Conservation (phyloP, 2,113 vertebrate genomes). For the Aldabrachelys gigantea region DNA sequence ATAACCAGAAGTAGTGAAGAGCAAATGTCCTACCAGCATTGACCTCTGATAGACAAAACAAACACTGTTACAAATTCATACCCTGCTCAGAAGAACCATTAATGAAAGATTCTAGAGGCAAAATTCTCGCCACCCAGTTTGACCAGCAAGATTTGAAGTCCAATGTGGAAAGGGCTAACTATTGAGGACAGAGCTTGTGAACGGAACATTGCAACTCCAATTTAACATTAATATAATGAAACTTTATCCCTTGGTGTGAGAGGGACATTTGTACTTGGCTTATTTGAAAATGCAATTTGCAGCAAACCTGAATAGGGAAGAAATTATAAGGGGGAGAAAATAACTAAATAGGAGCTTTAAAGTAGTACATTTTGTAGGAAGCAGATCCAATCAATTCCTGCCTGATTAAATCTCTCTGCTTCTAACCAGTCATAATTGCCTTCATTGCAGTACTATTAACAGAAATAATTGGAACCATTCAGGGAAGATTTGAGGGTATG, state of each 20-base stretch:
- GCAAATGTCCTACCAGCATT: neutral
- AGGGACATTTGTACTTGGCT: neutral
- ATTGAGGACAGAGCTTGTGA: conserved; percentile 2
- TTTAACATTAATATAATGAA: neutral
- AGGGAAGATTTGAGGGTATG: neutral
- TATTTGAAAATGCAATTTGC: neutral
- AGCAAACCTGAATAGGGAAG: neutral
- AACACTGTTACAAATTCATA: neutral
- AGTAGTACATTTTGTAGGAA: conserved; percentile 20
- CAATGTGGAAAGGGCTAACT: neutral
- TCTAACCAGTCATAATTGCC: neutral
- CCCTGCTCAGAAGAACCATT: neutral
- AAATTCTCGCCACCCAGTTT: neutral
- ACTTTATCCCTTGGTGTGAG: neutral
- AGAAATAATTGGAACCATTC: neutral
- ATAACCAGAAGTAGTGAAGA: neutral
- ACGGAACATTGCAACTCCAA: neutral
- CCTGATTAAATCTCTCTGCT: conserved; percentile 25
- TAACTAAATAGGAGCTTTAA: neutral
- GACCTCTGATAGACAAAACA: conserved; percentile 1
- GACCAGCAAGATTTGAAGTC: conserved; percentile 5
- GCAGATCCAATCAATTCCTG: neutral
- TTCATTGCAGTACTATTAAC: neutral
- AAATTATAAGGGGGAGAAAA: neutral
- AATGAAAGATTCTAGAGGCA: neutral